These are phyloP conservation scores for Microcebus murinus DNA, from an alignment of 2,113 vertebrate genomes.

Conservation along the genomic window DNA sequence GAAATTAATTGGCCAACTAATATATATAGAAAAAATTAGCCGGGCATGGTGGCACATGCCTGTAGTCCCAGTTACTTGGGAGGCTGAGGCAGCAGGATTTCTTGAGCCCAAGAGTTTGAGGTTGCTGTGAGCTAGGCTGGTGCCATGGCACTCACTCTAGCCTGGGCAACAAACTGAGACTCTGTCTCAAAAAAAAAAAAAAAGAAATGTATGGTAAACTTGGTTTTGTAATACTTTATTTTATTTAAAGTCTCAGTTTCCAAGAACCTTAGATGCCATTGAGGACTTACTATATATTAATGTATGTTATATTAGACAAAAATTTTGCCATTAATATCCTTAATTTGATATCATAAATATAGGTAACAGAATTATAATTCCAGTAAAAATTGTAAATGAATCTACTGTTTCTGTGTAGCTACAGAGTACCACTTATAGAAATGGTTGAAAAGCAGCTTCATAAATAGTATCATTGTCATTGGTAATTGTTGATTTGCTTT, in stretches of 20 bases:
- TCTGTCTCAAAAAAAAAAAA: too few relatives aligned
- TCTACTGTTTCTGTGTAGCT: background rate
- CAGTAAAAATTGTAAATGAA: conserved; percentile 5
- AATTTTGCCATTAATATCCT: background rate
- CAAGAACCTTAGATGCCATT: background rate
- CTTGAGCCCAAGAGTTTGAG: too few relatives aligned
- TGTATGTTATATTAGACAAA: background rate
- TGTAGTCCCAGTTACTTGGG: too few relatives aligned
- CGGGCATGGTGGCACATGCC: too few relatives aligned
- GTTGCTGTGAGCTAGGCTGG: too few relatives aligned
- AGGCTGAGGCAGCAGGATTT: too few relatives aligned
- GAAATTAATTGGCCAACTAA: too few relatives aligned
- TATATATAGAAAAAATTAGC: too few relatives aligned
- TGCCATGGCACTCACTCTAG: too few relatives aligned
- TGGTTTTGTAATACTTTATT: background rate
- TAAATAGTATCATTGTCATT: conserved; percentile 14
- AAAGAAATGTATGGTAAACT: background rate
- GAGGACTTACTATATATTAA: background rate
- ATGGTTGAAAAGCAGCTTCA: background rate
- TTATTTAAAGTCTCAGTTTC: background rate
- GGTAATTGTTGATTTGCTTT: conserved; percentile 7
- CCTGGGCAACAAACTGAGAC: too few relatives aligned
- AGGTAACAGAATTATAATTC: background rate
- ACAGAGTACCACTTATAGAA: background rate
- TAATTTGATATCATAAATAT: background rate